These are phyloP conservation scores for Benitochromis conjunctus DNA, from an alignment of 2,113 vertebrate species.

Conservation along the genomic window DNA sequence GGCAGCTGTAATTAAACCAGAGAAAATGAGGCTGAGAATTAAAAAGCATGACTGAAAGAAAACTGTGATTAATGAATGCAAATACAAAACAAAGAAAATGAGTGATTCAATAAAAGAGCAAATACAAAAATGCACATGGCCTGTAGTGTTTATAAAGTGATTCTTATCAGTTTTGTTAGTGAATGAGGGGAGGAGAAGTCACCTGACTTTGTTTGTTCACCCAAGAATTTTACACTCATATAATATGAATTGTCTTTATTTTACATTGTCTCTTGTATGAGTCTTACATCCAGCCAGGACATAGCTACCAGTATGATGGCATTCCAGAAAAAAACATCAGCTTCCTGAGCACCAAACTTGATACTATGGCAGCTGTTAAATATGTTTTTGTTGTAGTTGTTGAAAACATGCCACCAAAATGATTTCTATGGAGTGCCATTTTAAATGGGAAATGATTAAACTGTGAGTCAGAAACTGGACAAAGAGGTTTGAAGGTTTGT, in stretches of 20 bases:
- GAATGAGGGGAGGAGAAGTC: background rate
- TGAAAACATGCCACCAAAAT: background rate
- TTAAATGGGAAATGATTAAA: background rate
- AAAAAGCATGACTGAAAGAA: background rate
- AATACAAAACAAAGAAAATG: background rate
- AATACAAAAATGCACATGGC: background rate
- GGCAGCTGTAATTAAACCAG: background rate
- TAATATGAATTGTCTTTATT: background rate
- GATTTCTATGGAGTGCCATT: background rate
- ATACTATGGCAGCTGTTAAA: background rate
- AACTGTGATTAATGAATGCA: background rate
- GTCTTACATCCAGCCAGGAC: background rate
- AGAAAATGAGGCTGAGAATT: background rate
- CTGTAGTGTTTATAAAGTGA: background rate
- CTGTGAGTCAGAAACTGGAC: background rate
- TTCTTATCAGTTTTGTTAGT: background rate
- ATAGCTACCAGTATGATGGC: background rate
- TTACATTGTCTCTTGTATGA: background rate
- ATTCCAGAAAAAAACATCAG: background rate
- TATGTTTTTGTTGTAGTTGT: background rate
- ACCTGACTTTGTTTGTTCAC: background rate
- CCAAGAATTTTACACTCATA: background rate
- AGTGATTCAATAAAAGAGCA: background rate
- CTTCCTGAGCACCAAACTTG: background rate
- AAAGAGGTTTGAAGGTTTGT: background rate